Conservation (phyloP, 2,888 invertebrate genomes). For the Oxystoma pomonae region DNA sequence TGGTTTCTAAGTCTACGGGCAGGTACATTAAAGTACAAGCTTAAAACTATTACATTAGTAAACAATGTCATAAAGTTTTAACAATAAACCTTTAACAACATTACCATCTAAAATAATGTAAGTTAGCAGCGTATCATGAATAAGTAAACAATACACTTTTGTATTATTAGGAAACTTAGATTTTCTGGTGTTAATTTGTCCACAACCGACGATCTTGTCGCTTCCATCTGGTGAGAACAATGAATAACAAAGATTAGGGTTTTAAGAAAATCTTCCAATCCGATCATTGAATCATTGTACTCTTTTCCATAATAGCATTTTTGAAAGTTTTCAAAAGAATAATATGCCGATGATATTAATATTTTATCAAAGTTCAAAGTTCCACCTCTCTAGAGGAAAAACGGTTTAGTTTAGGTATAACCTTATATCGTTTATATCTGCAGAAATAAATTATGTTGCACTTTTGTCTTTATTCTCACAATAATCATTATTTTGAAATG, state of each 20-base stretch:
- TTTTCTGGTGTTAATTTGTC: conserved; percentile 27
- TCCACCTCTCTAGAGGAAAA: neutral
- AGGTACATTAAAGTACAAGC: no score
- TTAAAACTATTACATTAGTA: no score
- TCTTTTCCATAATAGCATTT: no score
- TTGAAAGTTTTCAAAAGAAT: neutral
- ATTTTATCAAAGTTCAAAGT: conserved; percentile 1
- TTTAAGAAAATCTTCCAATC: neutral
- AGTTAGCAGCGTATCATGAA: no score
- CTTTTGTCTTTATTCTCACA: neutral
- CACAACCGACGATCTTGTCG: neutral
- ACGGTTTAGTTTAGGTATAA: neutral
- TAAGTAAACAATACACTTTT: conserved; percentile 30
- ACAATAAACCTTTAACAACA: no score
- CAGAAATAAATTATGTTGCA: neutral
- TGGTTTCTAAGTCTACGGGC: no score
- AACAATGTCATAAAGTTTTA: no score
- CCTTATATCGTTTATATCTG: neutral
- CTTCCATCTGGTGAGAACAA: conserved; percentile 32
- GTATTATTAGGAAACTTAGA: conserved; percentile 29
- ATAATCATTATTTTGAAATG: neutral
- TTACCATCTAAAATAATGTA: no score
- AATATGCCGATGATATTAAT: neutral
- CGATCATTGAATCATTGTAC: neutral
- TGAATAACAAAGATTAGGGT: conserved; percentile 25